Evolutionary conservation across 1,140 invertebrate genomes (phyloP).

Genomic region (Ips nitidus): DNA sequence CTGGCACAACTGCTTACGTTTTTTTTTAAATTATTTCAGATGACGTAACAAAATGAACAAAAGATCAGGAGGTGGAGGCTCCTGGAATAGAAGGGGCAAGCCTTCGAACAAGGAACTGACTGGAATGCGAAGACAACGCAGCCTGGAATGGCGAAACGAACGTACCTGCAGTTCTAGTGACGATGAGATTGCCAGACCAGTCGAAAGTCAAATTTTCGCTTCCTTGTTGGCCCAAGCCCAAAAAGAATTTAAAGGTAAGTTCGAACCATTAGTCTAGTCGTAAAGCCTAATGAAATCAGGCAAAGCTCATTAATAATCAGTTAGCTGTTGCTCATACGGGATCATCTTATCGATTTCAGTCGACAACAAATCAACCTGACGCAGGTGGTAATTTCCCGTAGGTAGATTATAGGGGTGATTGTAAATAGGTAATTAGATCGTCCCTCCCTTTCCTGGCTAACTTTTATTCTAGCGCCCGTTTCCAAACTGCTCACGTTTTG

Average conservation of each 20-base stretch:
- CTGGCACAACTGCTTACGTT: background rate
- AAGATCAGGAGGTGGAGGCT: constrained; percentile 47
- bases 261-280: background rate
- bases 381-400: constrained; percentile 12
- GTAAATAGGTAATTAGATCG: constrained; percentile 27
- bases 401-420: constrained; percentile 19
- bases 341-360: background rate
- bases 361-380: too few species aligned
- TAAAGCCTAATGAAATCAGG: constrained; percentile 4
- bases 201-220: constrained; percentile 65
- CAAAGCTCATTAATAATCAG: background rate
- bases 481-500: constrained; percentile 27
- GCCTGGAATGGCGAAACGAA: constrained; percentile 64
- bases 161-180: constrained; percentile 66
- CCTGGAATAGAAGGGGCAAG: constrained; percentile 53
- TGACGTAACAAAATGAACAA: constrained; percentile 34
- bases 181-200: constrained; percentile 60
- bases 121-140: constrained; percentile 61
- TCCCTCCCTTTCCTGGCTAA: constrained; percentile 15
- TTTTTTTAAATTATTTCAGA: constrained; percentile 21
- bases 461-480: constrained; percentile 12
- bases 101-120: constrained; percentile 50
- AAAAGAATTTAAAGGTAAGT: constrained; percentile 60
- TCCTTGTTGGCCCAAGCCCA: constrained; percentile 64
- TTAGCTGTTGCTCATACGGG: background rate